Evolutionary conservation across 2,113 vertebrate genomes (phyloP), one percentile per base, ranked within the genome.

Genomic region (Axis porcinus): DNA sequence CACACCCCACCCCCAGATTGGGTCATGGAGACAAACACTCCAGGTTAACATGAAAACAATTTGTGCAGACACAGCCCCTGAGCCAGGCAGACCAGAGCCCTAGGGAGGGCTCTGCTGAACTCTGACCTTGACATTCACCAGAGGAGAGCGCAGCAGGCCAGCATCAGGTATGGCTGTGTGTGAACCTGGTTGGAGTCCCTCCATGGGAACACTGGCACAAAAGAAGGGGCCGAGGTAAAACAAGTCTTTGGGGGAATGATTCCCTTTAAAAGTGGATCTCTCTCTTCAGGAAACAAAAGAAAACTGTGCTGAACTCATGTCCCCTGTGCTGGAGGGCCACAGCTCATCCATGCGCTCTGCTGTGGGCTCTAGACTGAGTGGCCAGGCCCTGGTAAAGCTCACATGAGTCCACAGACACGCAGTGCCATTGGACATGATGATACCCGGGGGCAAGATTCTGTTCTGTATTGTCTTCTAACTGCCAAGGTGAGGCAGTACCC

Each of bases 181-280:
- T 91, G 54, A 83, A 40, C 52, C 45, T 83, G 60, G 58, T 92
- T 86, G 90, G 89, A 58, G 82, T 84, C 28, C 58, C 6, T 50
- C 15, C 81, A 84, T 33, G 36, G 50, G 85, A 88, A 97, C 62
- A 95, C 96, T 89, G 97, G 94, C 96, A 96, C 36, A 58, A 95
- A 95, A 91, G 89, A 64, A 96, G 45, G 60, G 62, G 94, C 13
- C 62, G 54, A 78, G 40, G 28, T 45, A 92, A 85, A 95, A 90
- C 9, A 52, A 90, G 90, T 76, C 76, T 89, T 89, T 64, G 11
- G 67, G 86, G 82, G 28, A 96, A 54, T 14, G 43, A 94, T 21
- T 89, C 33, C 88, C 84, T 94, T 89, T 55, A 55, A 70, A 83
- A 90, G 47, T 55, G n/a, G 81, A 57, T 62, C 43, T 94, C 79